These are phyloP conservation scores for Melangyna quadrimaculata DNA, from an alignment of 2,888 invertebrate genomes.

Conservation along the genomic window DNA sequence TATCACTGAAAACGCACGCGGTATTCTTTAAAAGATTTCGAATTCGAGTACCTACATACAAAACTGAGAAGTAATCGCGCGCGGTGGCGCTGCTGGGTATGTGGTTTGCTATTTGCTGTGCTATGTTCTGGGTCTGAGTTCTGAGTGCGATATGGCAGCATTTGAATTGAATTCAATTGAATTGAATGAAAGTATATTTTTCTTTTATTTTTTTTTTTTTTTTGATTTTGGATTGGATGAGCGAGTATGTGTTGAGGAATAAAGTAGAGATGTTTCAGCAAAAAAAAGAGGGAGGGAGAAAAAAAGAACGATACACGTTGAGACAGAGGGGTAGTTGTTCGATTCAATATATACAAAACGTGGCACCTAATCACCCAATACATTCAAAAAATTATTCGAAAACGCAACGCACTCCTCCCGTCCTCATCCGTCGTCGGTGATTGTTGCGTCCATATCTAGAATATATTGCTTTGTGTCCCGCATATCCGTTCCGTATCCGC, in stretches of 20 bases:
- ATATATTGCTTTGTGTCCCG: background rate
- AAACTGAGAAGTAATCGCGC: conserved; percentile 23
- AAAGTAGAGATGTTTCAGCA: conserved; percentile 12
- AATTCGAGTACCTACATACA: conserved; percentile 21
- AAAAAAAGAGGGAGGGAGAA: conserved; percentile 23
- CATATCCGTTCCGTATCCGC: conserved; percentile 27
- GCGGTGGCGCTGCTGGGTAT: conserved; percentile 3
- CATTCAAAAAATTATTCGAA: conserved; percentile 25
- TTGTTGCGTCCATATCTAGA: conserved; percentile 6
- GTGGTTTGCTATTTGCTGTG: conserved; percentile 1
- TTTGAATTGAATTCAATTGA: conserved; percentile 72
- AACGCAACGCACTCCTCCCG: conserved; percentile 7
- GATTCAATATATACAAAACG: conserved; percentile 3
- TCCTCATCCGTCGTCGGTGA: background rate
- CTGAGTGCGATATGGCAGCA: conserved; percentile 65
- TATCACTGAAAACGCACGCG: conserved; percentile 66
- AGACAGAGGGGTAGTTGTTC: conserved; percentile 53
- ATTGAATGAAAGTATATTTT: conserved; percentile 59
- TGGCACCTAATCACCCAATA: conserved; percentile 59
- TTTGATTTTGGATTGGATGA: background rate
- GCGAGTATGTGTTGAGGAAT: conserved; percentile 11
- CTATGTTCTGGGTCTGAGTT: conserved; percentile 26
- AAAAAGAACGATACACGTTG: conserved; percentile 1
- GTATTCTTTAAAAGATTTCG: conserved; percentile 51
- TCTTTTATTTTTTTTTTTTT: conserved; percentile 7